Base-by-base conservation (phyloP, 2,888 invertebrate genomes). In the Melanostoma mellinum region DNA sequence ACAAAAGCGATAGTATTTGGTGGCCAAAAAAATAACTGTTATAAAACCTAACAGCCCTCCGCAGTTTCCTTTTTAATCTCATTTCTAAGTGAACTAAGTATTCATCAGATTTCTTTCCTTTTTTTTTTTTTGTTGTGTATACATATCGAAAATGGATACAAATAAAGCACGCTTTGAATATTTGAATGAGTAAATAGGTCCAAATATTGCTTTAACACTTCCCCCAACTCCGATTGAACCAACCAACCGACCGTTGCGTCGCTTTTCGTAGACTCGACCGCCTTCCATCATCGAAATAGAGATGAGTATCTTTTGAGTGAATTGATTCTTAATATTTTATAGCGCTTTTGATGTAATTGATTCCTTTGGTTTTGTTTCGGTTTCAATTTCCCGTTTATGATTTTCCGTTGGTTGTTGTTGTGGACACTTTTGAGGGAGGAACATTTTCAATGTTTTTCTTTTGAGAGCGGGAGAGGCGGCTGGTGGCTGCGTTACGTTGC, bases 281-380 rank as follows among this genome's bases (percentile, higher is more conserved):
- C 50, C 6, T 40, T 42, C 6, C 32, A 46, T 52, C 32, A 46
- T 52, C 10, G 30, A 3, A 3, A 55, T 32, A 9, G 2, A 6
- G 30, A 35, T 48, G 63, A 30, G 63, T 48, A 63, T 46, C 36
- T 48, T 10, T 63, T 35, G 30, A 63, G 42, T 56, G 69, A 77
- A 77, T 77, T 69, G 76, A 55, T 69, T 77, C 69, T 77, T 69
- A 77, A 77, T 77, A 77, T 77, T 71, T 77, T 40, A 76, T 69
- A 55, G 40, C 55, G 53, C 61, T 63, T 55, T 20, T 20, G 20
- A 20, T 20, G 20, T 20, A 20, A 20, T 20, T 20, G 20, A 20
- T 20, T 20, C 20, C 20, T 56, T 42, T 35, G 61, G 20, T 36
- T 20, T 9, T 30, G 50, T 40, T 36, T 58, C 44, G 35, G 46